Percentiles rank a stretch among this genome's conserved stretches.
Evolutionary conservation across 2,888 invertebrate species (phyloP).

Genomic region (Xylocampa areola): DNA sequence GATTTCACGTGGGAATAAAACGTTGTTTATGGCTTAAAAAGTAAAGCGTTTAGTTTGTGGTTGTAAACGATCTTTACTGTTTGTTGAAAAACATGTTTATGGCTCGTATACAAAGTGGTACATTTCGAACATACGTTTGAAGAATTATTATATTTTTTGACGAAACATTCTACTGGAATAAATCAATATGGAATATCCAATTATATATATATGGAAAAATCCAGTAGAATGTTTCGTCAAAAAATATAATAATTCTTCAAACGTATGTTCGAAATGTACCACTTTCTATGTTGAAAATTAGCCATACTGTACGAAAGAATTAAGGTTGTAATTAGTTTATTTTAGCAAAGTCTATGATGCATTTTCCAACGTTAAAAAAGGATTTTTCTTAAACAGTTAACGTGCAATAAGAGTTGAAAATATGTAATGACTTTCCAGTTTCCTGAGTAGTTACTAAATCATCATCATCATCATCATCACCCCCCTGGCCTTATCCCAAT

Average conservation of each 20-base stretch:
- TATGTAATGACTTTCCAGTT: too few species aligned
- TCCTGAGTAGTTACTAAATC: too few species aligned
- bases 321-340: too few species aligned
- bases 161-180: constrained; percentile 16
- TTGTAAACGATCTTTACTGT: constrained; percentile 23
- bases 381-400: too few species aligned
- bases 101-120: constrained; percentile 25
- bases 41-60: constrained; percentile 33
- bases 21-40: constrained; percentile 44
- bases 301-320: too few species aligned
- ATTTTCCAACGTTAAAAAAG: too few species aligned
- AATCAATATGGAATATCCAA: constrained; percentile 11
- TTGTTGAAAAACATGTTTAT: constrained; percentile 25
- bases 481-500: too few species aligned
- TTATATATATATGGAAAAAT: too few species aligned
- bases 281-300: too few species aligned
- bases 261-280: constrained; percentile 16
- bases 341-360: too few species aligned
- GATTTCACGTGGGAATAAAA: constrained; percentile 46
- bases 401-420: too few species aligned
- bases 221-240: constrained; percentile 10
- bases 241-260: constrained; percentile 25
- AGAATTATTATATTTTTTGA: constrained; percentile 21
- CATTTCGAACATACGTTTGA: constrained; percentile 21
- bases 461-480: too few species aligned